These are phyloP conservation scores for Corvus moneduloides DNA, from an alignment of 2,113 vertebrate genomes.

Conservation along the genomic window DNA sequence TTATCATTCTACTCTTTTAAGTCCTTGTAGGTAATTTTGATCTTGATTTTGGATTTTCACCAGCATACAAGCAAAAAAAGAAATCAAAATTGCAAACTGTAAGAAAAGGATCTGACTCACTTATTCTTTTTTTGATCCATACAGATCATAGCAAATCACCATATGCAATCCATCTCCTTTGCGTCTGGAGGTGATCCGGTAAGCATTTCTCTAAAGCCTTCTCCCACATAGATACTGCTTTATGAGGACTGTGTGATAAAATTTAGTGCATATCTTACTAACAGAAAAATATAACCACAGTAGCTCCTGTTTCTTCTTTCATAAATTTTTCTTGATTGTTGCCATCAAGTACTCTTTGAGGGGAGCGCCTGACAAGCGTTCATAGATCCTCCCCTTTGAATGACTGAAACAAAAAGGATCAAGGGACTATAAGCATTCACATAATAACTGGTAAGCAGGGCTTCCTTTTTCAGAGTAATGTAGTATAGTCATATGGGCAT, in stretches of 20 bases:
- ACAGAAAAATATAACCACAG: neutral
- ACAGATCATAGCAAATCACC: constrained; percentile 99
- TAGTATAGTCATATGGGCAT: neutral
- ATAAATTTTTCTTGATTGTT: neutral
- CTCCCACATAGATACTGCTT: neutral
- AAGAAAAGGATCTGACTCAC: constrained; percentile 15
- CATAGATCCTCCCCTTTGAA: neutral
- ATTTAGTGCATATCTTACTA: neutral
- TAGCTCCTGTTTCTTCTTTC: neutral
- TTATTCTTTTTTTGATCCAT: constrained; percentile 40
- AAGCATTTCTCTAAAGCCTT: constrained; percentile 65
- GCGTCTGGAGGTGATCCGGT: constrained; percentile 96
- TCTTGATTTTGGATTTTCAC: neutral
- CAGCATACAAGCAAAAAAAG: neutral
- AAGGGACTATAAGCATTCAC: neutral
- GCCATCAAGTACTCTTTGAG: neutral
- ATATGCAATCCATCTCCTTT: constrained; percentile 99
- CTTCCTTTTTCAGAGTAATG: neutral
- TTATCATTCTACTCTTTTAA: neutral
- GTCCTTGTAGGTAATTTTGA: neutral
- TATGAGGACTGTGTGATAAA: neutral
- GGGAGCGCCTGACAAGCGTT: neutral
- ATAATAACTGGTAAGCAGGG: neutral
- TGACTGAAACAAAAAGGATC: neutral
- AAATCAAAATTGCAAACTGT: neutral